Base-by-base conservation (phyloP, 2,113 vertebrate species). In the Hippocampus zosterae region DNA sequence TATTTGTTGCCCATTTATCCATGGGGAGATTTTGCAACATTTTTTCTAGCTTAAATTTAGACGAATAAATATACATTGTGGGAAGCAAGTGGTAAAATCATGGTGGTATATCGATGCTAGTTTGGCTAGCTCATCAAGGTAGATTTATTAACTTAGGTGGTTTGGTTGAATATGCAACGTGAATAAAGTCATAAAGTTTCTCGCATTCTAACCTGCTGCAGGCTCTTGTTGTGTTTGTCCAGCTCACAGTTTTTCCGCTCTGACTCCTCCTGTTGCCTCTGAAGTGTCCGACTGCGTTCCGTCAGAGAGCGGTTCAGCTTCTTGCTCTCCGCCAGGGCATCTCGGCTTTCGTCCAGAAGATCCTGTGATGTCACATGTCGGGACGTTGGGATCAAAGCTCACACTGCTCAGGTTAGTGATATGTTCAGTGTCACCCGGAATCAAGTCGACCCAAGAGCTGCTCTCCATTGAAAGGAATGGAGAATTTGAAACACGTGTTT, bases 301-400 rank as follows among this genome's bases (percentile, higher is more conserved):
- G 80, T 81, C 68, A 92, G 88, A 27, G 57, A 67, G 55, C 89
- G 88, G 77, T 88, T 91, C 71, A 90, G 90, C 76, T 77, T 88
- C 76, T 92, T 92, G 72, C 85, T 89, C n/a, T 93, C 89, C 11
- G 87, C 86, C 40, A 95, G 88, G 11, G 82, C 67, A 27, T 88
- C 88, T 27, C 73, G 79, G 29, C 85, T 81, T 5, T 88, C 71
- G 74, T 93, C 93, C 75, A 93, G 67, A n/a, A 75, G 88, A 56
- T 92, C 93, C 94, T 95, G 73, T 15, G 21, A 79, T 23, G 67
- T 68, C 37, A 74, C 37, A 80, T 33, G 27, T 33, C 27, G 15
- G 16, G 27, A 60, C 13, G 8, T 59, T 16, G 27, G 57, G 27
- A 33, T 60, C 57, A 60, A 60, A 60, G 57, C 57, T 33, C 27